Evolutionary conservation across 2,888 invertebrate genomes (phyloP).

Genomic region (Mesochorus sp.): DNA sequence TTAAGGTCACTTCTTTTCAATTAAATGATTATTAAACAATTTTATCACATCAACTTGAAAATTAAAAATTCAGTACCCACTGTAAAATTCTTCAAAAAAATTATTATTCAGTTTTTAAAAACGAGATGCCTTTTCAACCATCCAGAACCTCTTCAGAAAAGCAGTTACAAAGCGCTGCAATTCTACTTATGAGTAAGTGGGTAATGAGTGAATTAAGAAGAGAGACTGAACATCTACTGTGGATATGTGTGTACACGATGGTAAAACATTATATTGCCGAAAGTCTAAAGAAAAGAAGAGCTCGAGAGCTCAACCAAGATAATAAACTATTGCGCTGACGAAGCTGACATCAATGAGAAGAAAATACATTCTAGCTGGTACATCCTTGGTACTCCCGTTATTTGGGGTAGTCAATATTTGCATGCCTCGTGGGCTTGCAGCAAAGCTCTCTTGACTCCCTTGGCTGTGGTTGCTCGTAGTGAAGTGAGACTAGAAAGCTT

Average conservation of each 20-base stretch:
- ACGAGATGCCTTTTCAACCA: too few species aligned
- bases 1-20: too few species aligned
- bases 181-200: background rate
- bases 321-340: background rate
- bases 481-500: conserved; percentile 72
- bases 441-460: conserved; percentile 73
- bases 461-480: conserved; percentile 57
- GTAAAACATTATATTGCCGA: too few species aligned
- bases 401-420: conserved; percentile 79
- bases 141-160: too few species aligned
- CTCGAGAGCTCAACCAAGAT: background rate
- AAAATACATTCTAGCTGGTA: background rate
- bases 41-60: too few species aligned
- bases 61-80: too few species aligned
- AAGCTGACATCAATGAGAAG: background rate
- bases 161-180: background rate
- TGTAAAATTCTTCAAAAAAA: too few species aligned
- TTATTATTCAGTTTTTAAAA: too few species aligned
- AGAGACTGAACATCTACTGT: background rate
- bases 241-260: too few species aligned
- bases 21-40: too few species aligned
- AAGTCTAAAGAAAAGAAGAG: background rate
- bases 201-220: background rate
- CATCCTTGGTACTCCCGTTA: conserved; percentile 14
- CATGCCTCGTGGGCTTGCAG: conserved; percentile 76